Base-by-base conservation (phyloP, 2,888 invertebrate species). In the Pachliopta kotzebuea region DNA sequence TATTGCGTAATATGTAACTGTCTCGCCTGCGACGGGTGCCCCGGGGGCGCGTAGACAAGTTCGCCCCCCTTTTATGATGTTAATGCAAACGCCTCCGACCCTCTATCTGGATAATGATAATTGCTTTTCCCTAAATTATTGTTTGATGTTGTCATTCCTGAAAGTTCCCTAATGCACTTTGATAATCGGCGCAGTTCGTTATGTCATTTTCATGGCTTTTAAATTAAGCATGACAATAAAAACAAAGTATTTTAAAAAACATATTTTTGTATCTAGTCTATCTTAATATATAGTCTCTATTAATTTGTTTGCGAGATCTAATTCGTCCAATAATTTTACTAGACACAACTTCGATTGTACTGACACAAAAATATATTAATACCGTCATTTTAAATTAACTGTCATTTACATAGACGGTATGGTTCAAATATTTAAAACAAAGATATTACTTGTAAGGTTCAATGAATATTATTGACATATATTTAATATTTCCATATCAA, bases 1-100 rank as follows among this genome's bases (percentile, higher is more conserved):
- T 90, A 91, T 91, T 88, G 90, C 90, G 86, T 88, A 90, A 90
- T 90, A 90, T 88, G 90, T 90, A 89, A 88, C 88, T 89, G 90
- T 90, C 90, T 89, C 85, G 74, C 81, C 82, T 86, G 80, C 86
- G 86, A 86, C 86, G 87, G 86, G 81, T 73, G 85, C 86, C 88
- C 87, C 87, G 84, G 81, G 87, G 88, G 88, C 82, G 79, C 80
- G 76, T 74, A 83, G 81, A 83, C 84, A 78, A 86, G 86, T 84
- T 87, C 87, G 83, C 68, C 84, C 86, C 90, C 88, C 87, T 83
- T 88, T 87, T 88, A 90, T 89, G 88, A 90, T 85, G 90, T 85
- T 90, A 88, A 89, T 89, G 90, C 86, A 86, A 89, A 89, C 85
- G 85, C 84, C 86, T 81, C 81, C 84, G 82, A 87, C 87, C 89